Evolutionary conservation across 2,113 vertebrate species (phyloP).

Genomic region (Petromus typicus): DNA sequence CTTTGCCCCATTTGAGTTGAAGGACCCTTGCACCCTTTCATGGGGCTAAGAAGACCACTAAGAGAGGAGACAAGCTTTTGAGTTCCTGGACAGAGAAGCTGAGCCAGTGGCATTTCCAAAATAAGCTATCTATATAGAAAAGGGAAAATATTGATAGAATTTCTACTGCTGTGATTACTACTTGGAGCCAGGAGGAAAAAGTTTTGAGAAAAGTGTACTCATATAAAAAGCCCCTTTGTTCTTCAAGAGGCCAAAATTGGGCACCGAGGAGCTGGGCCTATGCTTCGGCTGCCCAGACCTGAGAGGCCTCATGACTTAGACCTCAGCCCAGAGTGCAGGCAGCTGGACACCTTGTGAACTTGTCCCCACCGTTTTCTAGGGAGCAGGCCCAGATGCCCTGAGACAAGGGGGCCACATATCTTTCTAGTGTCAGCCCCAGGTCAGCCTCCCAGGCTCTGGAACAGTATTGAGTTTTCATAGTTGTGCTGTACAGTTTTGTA

Average conservation of each 20-base stretch:
- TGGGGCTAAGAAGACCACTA: rapidly evolving
- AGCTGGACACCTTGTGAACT: neutral
- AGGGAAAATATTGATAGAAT: neutral
- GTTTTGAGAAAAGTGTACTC: neutral
- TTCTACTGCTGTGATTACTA: neutral
- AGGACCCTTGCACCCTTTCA: rapidly evolving
- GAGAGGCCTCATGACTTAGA: neutral
- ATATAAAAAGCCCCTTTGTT: neutral
- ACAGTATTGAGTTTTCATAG: neutral
- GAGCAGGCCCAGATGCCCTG: neutral
- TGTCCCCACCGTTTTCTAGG: neutral
- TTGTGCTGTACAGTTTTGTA: neutral
- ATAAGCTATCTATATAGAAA: neutral
- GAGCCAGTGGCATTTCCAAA: neutral
- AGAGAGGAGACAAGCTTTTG: neutral
- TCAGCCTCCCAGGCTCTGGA: neutral
- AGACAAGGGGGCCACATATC: neutral
- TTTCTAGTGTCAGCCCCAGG: rapidly evolving
- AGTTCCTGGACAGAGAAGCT: neutral
- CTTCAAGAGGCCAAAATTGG: neutral
- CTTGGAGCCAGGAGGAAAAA: neutral
- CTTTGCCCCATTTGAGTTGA: rapidly evolving
- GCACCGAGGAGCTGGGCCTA: neutral
- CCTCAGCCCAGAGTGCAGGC: neutral
- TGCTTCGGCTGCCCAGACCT: neutral